These are phyloP conservation scores for Sebastolobus alascanus DNA, from an alignment of 2,797 vertebrate species.

Conservation along the genomic window DNA sequence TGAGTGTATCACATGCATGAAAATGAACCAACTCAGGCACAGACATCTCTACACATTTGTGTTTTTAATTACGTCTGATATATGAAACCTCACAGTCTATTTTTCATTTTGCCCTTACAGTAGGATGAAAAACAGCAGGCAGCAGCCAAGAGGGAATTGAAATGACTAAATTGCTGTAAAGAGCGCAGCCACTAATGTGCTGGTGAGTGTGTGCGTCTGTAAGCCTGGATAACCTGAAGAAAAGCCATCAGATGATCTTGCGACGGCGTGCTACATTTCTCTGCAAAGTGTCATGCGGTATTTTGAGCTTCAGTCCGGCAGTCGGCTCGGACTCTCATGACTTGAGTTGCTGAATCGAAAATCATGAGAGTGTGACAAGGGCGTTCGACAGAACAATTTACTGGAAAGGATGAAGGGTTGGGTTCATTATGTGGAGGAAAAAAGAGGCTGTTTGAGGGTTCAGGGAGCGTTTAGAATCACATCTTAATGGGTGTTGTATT, in stretches of 20 bases:
- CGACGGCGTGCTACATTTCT: slow-evolving; percentile 77
- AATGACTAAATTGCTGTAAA: slow-evolving; percentile 45
- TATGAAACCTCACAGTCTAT: slow-evolving; percentile 25
- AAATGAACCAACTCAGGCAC: slow-evolving; percentile 19
- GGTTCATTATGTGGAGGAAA: slow-evolving; percentile 8
- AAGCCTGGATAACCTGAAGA: slow-evolving; percentile 56
- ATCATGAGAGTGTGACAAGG: slow-evolving; percentile 45
- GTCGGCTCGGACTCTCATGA: slow-evolving; percentile 56
- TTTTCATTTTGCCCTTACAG: slow-evolving; percentile 34
- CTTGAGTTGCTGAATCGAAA: slow-evolving; percentile 67
- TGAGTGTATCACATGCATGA: slow-evolving; percentile 19
- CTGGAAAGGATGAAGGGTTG: slow-evolving; percentile 35
- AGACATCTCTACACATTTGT: slow-evolving; percentile 11
- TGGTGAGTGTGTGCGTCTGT: slow-evolving; percentile 39
- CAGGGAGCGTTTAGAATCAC: not conserved
- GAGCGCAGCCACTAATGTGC: slow-evolving; percentile 31
- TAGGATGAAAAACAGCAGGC: not conserved
- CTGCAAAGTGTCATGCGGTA: slow-evolving; percentile 74
- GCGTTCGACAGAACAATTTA: slow-evolving; percentile 41
- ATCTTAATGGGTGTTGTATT: slow-evolving; percentile 8
- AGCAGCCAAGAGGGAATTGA: slow-evolving; percentile 24
- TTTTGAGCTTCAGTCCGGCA: slow-evolving; percentile 73
- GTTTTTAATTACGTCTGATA: slow-evolving; percentile 22
- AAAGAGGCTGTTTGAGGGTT: not conserved
- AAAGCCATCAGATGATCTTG: slow-evolving; percentile 70